Conservation (phyloP, 2,797 vertebrate genomes). For the Eulemur rubriventer region DNA sequence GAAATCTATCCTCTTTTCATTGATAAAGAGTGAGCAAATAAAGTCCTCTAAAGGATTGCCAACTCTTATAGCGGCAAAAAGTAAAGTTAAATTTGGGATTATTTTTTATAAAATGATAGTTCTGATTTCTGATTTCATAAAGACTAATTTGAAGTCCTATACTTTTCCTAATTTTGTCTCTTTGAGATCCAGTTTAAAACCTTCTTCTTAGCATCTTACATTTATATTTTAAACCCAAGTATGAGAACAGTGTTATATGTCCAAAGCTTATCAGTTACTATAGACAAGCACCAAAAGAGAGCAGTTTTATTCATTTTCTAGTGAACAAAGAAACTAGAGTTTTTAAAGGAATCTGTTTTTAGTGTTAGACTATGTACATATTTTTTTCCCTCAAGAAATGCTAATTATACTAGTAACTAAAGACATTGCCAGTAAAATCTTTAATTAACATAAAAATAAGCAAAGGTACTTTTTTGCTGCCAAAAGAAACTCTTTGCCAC, state of each 20-base stretch:
- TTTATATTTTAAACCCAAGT: background rate
- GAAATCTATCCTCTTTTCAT: background rate
- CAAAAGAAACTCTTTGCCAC: background rate
- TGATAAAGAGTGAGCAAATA: background rate
- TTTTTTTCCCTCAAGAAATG: background rate
- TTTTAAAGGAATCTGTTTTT: background rate
- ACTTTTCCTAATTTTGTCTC: background rate
- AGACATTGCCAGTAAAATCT: background rate
- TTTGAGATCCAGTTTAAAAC: conserved; percentile 1
- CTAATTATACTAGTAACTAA: background rate
- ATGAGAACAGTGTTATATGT: background rate
- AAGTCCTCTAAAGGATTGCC: background rate
- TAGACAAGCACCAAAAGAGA: background rate
- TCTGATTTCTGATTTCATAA: conserved; percentile 9
- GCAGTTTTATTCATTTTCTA: background rate
- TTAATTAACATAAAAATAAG: background rate
- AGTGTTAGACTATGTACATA: background rate
- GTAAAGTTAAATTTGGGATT: background rate
- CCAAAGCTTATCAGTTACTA: background rate
- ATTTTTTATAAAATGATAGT: conserved; percentile 4
- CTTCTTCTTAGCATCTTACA: background rate
- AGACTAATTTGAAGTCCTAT: background rate
- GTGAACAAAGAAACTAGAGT: background rate
- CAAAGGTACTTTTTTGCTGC: background rate
- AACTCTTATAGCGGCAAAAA: background rate